phyloP scores from a whole-genome alignment of 2,888 invertebrate genomes.

The Lypha dubia region DNA sequence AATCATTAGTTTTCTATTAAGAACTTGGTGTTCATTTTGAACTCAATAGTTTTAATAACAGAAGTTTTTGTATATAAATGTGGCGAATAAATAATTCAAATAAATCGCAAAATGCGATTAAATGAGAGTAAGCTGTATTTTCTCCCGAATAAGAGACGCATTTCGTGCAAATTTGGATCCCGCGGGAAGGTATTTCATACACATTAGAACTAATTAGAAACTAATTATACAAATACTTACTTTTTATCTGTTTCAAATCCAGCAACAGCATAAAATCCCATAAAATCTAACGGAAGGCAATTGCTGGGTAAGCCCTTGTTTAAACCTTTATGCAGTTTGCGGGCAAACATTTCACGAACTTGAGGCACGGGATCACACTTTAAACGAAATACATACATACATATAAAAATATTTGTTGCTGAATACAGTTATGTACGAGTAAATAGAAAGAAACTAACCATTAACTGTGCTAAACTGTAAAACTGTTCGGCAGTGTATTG shows the following conservation, averaged over 20 bases:
- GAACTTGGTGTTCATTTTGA: no score
- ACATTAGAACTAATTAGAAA: no score
- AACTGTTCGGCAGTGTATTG: slow-evolving; percentile 97
- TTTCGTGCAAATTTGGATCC: no score
- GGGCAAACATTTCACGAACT: slow-evolving; percentile 94
- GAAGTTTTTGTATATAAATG: no score
- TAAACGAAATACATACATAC: not conserved
- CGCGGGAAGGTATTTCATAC: no score
- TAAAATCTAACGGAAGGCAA: slow-evolving; percentile 97
- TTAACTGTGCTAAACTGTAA: slow-evolving; percentile 95
- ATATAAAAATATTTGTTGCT: not conserved
- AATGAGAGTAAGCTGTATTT: no score
- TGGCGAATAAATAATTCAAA: no score
- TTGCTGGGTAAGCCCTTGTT: slow-evolving; percentile 93
- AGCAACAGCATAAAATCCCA: slow-evolving; percentile 96
- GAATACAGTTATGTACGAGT: not conserved
- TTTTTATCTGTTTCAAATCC: slow-evolving; percentile 94
- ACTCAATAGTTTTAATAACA: no score
- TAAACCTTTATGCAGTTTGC: slow-evolving; percentile 95
- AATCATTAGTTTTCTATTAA: no score
- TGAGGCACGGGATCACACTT: slow-evolving; percentile 90
- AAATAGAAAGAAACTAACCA: slow-evolving; percentile 85
- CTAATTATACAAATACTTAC: no score
- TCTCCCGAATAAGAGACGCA: no score
- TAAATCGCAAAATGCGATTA: no score